Base-by-base conservation (phyloP, 2,797 vertebrate species). In the Picus viridis region DNA sequence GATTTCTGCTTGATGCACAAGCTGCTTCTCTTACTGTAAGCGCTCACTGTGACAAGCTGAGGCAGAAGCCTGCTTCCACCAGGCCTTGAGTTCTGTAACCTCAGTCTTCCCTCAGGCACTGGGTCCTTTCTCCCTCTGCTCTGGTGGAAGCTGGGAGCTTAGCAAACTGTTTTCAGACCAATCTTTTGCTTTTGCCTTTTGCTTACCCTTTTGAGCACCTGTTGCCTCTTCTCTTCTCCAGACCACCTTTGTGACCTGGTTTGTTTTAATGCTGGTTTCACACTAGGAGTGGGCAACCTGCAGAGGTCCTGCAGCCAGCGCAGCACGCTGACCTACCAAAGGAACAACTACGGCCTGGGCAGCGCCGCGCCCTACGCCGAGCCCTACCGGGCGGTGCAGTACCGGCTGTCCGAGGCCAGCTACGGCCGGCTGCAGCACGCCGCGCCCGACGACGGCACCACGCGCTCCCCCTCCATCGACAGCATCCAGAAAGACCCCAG, bases 401-500 rank as follows among this genome's bases (percentile, higher is more conserved):
- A 99, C 89, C 98, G 98, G 49, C 97, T 98, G 78, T 94, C 98
- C 2, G 99, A 99, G 78, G 93, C 98, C 85, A 94, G 47, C 95
- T 99, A 99, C 58, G 76, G 89, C 85, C 97, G 98, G 59, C 95
- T 97, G 92, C 97, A 96, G 74, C 98, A 98, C 20, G 65, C 96
- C 17, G 71, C 97, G 0, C 96, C 98, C 34, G 99, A 99, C 4
- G 98, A 99, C 8, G 98, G 98, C 22, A 98, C 99, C 85, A 98
- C 99, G 0, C 98, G 99, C 64, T 99, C 99, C 2, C 99, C 99
- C 1, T 99, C 99, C 57, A 99, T 99, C 93, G 99, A 99, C 98
- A 99, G 99, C 97, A 99, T 99, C 84, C 99, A 99, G 96, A 99
- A 99, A 75, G 99, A 99, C 96, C 99, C 99, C 93, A 99, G 99